Evolutionary conservation across 2,797 vertebrate genomes (phyloP), one percentile per base, ranked within the genome.

Genomic region (Tenualosa ilisha): DNA sequence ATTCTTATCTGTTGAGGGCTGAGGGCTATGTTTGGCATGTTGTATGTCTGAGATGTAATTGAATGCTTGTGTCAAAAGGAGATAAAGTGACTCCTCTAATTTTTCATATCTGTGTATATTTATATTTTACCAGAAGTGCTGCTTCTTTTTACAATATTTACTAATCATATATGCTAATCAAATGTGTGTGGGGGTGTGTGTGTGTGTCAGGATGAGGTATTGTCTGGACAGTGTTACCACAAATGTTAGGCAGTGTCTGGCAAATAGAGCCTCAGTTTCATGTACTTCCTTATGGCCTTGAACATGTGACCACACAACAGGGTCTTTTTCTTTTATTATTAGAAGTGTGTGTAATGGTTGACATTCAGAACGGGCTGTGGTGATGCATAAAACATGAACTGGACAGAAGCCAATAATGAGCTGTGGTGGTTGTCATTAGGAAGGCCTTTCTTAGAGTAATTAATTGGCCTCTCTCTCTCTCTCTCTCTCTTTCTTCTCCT

Each of bases 301-400:
- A 75, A 82, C 61, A 81, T 79, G 49, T 85, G 81, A 49, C 59
- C 85, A 83, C 26, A 81, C 68, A 83, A 82, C 86, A 46, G 72
- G 85, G 26, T 4, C 37, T 63, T 46, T 79, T n/a, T 75, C 31
- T 31, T 31, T 31, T 31, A 31, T 82, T 5, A 20, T 59, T 22
- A 22, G 17, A 61, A 7, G 40, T 15, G 43, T 54, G 26, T 22
- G 82, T 31, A 79, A 43, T 37, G 56, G 40, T 43, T 84, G 84
- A 87, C 84, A 86, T 90, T 90, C 84, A 85, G 81, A 82, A 83
- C 46, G 31, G 37, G 79, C 85, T 85, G 37, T 43, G 43, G 81
- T 13, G 22, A 59, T 87, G 86, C 84, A 84, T 89, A 81, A 87
- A 86, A 87, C 81, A 86, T 61, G 26, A 43, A 79, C 84, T 88